Conservation (phyloP, 2,113 vertebrate species). For the Dromiciops gliroides region DNA sequence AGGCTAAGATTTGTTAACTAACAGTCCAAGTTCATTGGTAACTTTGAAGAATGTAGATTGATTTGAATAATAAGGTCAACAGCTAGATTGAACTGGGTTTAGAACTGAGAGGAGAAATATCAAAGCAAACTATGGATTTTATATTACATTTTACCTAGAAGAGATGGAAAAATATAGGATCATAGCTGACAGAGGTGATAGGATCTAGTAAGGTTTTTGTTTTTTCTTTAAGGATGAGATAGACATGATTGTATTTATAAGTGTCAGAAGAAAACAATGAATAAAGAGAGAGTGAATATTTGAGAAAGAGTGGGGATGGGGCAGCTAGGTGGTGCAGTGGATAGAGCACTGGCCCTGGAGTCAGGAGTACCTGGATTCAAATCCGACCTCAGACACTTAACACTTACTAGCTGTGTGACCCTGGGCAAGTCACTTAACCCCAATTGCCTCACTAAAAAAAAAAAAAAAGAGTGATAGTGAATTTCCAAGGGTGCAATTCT, state of each 20-base stretch:
- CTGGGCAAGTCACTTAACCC: too few species aligned
- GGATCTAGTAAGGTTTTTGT: not conserved
- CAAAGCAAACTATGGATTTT: not conserved
- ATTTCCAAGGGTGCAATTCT: not conserved
- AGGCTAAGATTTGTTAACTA: not conserved
- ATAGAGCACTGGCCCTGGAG: not conserved
- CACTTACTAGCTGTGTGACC: too few species aligned
- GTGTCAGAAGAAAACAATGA: not conserved
- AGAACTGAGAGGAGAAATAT: not conserved
- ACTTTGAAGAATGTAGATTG: not conserved
- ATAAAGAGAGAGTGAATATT: not conserved
- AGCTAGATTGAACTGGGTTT: not conserved
- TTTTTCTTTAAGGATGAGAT: not conserved
- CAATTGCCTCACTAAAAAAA: too few species aligned
- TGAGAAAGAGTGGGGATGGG: not conserved
- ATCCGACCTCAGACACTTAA: too few species aligned
- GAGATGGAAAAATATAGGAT: not conserved
- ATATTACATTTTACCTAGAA: not conserved
- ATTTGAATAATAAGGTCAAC: not conserved
- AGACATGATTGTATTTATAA: not conserved
- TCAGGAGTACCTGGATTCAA: not conserved
- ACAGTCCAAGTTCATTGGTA: not conserved
- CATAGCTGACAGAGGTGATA: not conserved
- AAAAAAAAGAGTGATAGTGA: not conserved
- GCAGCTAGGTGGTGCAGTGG: too few species aligned